These are phyloP conservation scores for Menura novaehollandiae DNA, from an alignment of 2,113 vertebrate genomes.

Conservation along the genomic window DNA sequence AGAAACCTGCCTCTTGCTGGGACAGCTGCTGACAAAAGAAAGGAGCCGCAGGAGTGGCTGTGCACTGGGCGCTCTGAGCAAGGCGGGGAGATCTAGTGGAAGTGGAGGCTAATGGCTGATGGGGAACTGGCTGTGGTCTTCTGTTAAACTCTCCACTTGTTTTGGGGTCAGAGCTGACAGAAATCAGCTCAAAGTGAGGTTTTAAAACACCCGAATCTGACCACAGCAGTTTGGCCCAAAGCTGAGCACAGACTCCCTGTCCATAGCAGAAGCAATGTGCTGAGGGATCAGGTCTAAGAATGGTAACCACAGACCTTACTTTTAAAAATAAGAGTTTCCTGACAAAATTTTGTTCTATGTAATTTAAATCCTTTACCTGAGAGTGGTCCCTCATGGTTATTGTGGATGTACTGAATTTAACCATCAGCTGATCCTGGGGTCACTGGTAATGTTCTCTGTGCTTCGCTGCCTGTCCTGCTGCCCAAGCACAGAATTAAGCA, in stretches of 20 bases:
- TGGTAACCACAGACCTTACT: fast-evolving
- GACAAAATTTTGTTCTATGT: not conserved
- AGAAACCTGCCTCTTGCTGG: not conserved
- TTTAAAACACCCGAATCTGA: not conserved
- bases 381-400: not conserved
- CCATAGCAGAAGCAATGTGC: not conserved
- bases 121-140: not conserved
- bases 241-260: fast-evolving
- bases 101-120: not conserved
- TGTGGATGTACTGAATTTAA: not conserved
- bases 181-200: not conserved
- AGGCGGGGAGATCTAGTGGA: not conserved
- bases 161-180: not conserved
- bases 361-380: not conserved
- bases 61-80: fast-evolving
- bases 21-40: not conserved
- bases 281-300: not conserved
- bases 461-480: not conserved
- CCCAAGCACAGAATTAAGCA: not conserved
- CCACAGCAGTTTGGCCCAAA: fast-evolving
- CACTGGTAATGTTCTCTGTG: fast-evolving
- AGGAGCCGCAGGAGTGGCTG: not conserved
- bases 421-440: not conserved
- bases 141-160: not conserved
- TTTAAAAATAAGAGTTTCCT: not conserved